phyloP scores from a whole-genome alignment of 2,888 invertebrate genomes.

The Hirtodrosophila cameraria region DNA sequence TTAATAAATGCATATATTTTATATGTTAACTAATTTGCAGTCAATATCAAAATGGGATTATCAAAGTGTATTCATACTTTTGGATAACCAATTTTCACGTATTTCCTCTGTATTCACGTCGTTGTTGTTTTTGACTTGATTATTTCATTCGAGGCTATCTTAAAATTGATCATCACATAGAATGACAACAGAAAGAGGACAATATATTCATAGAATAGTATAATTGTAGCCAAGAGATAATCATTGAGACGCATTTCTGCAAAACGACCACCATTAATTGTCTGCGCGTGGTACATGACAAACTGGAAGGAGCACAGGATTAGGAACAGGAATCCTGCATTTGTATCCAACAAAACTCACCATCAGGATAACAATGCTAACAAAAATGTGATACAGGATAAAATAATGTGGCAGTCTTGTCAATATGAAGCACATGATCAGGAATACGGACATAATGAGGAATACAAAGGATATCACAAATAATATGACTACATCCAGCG shows the following conservation, averaged over 20 bases:
- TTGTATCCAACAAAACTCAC: slow-evolving; percentile 46
- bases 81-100: no score
- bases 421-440: slow-evolving; percentile 63
- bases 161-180: slow-evolving; percentile 42
- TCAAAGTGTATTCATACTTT: no score
- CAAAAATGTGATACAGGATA: slow-evolving; percentile 51
- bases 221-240: slow-evolving; percentile 67
- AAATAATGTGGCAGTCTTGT: slow-evolving; percentile 30
- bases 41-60: no score
- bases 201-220: slow-evolving; percentile 71
- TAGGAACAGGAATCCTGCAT: no score
- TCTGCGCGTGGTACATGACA: slow-evolving; percentile 77
- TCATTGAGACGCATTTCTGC: slow-evolving; percentile 77
- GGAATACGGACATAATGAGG: slow-evolving; percentile 64
- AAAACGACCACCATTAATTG: slow-evolving; percentile 76
- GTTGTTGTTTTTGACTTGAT: no score
- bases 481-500: slow-evolving; percentile 74
- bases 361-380: slow-evolving; percentile 53
- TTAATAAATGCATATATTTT: no score
- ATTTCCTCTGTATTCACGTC: no score
- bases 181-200: slow-evolving; percentile 65
- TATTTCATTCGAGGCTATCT: no score
- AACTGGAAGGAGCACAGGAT: slow-evolving; percentile 70
- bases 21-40: no score
- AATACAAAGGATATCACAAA: slow-evolving; percentile 74